Percentiles rank a stretch among this genome's conserved stretches.
phyloP scores from a whole-genome alignment of 2,797 vertebrate species.

The Myoxocephalus aenaeus region DNA sequence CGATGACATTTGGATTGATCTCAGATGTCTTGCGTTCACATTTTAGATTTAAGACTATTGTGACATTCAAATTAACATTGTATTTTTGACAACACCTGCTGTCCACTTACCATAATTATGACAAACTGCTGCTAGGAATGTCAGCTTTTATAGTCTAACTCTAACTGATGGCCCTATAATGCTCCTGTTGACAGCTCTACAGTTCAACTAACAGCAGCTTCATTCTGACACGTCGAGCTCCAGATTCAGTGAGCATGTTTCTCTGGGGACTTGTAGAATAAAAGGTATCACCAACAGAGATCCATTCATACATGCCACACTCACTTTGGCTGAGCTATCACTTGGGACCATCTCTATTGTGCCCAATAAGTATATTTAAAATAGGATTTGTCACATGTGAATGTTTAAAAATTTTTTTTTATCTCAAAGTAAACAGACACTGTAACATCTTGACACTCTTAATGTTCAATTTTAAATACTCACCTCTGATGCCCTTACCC shows the following conservation, averaged over 20 bases:
- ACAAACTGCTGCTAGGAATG: not conserved
- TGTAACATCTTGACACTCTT: not conserved
- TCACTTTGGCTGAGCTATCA: not conserved
- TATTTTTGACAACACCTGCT: not conserved
- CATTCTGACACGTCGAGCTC: not conserved
- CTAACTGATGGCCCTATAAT: not conserved
- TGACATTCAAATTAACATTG: not conserved
- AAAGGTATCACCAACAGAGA: not conserved
- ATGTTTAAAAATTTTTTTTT: not conserved
- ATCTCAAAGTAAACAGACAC: not conserved
- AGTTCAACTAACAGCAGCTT: not conserved
- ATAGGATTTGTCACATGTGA: not conserved
- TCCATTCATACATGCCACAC: not conserved
- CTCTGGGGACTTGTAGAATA: not conserved
- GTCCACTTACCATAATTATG: not conserved
- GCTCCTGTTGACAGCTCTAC: not conserved
- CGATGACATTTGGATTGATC: not conserved
- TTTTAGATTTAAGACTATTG: not conserved
- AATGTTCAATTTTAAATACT: not conserved
- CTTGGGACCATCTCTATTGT: not conserved
- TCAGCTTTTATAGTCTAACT: not conserved
- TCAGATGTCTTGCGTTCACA: not conserved
- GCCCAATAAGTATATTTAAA: not conserved
- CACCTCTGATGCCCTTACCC: not conserved
- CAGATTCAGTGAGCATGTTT: not conserved